Evolutionary conservation across 2,113 vertebrate species (phyloP), one percentile per base, ranked within the genome.

Genomic region (Sinocyclocheilus anophthalmus): DNA sequence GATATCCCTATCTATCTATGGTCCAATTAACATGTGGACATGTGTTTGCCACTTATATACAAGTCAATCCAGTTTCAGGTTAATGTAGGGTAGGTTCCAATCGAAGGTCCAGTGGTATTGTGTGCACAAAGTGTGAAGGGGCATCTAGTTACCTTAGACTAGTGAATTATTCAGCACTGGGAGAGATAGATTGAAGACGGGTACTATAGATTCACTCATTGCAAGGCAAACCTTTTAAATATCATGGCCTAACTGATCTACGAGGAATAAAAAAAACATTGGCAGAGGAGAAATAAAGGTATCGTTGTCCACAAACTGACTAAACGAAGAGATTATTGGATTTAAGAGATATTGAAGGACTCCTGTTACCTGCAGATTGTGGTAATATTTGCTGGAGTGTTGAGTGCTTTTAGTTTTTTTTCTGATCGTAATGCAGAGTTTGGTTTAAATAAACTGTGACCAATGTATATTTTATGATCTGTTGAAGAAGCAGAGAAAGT

Each of bases 151-250:
- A 87, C 93, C 80, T 76, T 87, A 73, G 73, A 80, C 73, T 70
- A 85, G 79, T 95, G 76, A 94, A 95, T 95, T 92, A 95, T 95
- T 95, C 88, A 95, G 73, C 5, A 7, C 0, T 73, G 24, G 79
- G 84, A 63, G 61, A 81, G 79, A 85, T 53, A 82, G 70, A 67
- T 33, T 53, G 63, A 73, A 59, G 53, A 59, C 75, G 4, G 67
- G 85, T 63, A 39, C 79, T 86, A 55, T 39, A 48, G 55, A 85
- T 63, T 77, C 67, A 81, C 57, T 81, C 45, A 26, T 11, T 50
- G 12, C 39, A n/a, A 75, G 88, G 61, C 80, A 81, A 37, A 78
- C 72, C 67, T 61, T 81, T 45, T 50, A 72, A 48, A 33, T 18
- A 48, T 37, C 37, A 63, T 81, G 37, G 13, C 22, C 0, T 59